Base-by-base conservation (phyloP, 2,113 vertebrate genomes). In the Nerophis lumbriciformis region DNA sequence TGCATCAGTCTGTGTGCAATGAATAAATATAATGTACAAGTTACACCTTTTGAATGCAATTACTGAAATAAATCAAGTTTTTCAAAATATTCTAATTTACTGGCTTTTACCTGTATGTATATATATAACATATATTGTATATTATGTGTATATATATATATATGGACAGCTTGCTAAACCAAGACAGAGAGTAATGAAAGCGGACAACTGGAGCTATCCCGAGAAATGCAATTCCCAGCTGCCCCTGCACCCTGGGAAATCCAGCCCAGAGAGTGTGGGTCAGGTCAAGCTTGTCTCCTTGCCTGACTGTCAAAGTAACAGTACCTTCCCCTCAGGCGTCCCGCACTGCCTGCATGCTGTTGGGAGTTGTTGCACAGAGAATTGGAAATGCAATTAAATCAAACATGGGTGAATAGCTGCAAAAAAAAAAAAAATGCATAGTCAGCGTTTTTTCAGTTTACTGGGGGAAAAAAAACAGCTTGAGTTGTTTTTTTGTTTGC, bases 301-400 rank as follows among this genome's bases (percentile, higher is more conserved):
- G 69, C 70, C 82, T 88, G 76, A 85, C 83, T 85, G 89, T 85
- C 83, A 85, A 76, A 84, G 85, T 85, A 86, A 84, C 73, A 83
- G 81, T 70, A 86, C 78, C 83, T 83, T 81, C 77, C 83, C 78
- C 81, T 75, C 70, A 49, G 68, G 78, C 83, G 68, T 83, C 80
- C 67, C 72, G 73, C 76, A 76, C 77, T 75, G 77, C 80, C 83
- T 65, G 58, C 75, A 38, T 56, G 71, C 68, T 71, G 75, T 75
- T 66, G 61, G 59, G 76, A 78, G 79, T 62, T 37, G 69, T 70
- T 71, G 83, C 84, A 79, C 80, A 69, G 69, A 81, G 70, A 83
- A 81, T 79, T 90, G 87, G 83, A 90, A 89, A 89, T 88, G 87
- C 85, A 88, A 89, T 91, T 88, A 88, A 86, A 87, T 86, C 83